Evolutionary conservation across 2,888 invertebrate species (phyloP).

Genomic region (Meteorus colon): DNA sequence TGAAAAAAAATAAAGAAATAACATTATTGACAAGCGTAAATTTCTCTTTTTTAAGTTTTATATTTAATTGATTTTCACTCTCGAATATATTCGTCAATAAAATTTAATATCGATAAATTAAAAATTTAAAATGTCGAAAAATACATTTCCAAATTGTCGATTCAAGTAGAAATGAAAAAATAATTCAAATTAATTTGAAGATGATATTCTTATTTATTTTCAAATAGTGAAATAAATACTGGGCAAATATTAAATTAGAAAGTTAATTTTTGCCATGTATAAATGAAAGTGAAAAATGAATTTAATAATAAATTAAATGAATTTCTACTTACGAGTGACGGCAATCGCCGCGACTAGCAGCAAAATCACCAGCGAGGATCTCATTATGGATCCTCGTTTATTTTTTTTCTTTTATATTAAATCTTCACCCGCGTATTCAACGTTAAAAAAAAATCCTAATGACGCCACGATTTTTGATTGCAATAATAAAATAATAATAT

Average conservation of each 20-base stretch:
- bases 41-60: constrained; percentile 5
- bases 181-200: too few species aligned
- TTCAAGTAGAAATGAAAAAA: too few species aligned
- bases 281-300: too few species aligned
- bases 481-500: background rate
- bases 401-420: background rate
- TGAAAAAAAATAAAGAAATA: background rate
- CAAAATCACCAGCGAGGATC: constrained; percentile 65
- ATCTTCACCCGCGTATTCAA: background rate
- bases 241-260: too few species aligned
- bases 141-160: too few species aligned
- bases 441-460: constrained; percentile 16
- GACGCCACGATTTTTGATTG: background rate
- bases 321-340: constrained; percentile 64
- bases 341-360: constrained; percentile 63
- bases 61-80: background rate
- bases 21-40: background rate
- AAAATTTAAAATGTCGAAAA: too few species aligned
- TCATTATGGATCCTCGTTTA: constrained; percentile 58
- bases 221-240: too few species aligned
- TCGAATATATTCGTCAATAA: background rate
- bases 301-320: too few species aligned
- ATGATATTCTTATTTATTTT: too few species aligned
- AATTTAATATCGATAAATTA: too few species aligned
- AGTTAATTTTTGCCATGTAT: too few species aligned